Conservation (phyloP, 1,140 invertebrate species). For the Lamellibrachia luymesi region DNA sequence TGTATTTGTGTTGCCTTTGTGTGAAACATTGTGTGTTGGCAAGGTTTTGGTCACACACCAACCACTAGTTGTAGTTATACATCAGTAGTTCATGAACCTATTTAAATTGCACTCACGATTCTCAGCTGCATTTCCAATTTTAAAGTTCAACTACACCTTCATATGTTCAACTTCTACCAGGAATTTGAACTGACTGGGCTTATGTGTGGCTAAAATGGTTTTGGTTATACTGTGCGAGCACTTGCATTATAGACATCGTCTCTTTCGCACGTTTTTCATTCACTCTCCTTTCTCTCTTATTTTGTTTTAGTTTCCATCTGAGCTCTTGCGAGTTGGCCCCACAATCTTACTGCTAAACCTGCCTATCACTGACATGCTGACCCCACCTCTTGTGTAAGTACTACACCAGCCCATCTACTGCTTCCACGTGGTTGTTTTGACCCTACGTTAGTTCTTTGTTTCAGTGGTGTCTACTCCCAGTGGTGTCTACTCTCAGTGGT, state of each 20-base stretch:
- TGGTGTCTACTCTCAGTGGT: too few species aligned
- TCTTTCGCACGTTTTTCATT: neutral
- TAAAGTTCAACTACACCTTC: neutral
- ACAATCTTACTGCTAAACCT: neutral
- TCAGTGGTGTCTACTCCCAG: too few species aligned
- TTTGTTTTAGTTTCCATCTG: constrained; percentile 5
- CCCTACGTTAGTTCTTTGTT: neutral
- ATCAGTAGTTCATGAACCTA: neutral
- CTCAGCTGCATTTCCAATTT: neutral
- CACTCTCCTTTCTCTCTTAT: neutral
- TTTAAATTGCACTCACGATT: neutral
- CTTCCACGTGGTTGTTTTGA: neutral
- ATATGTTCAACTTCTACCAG: neutral
- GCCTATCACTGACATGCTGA: neutral
- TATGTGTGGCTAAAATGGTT: too few species aligned
- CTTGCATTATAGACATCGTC: too few species aligned
- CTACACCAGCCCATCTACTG: neutral
- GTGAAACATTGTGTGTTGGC: neutral
- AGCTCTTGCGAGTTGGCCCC: neutral
- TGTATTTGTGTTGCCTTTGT: neutral
- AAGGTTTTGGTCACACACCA: too few species aligned
- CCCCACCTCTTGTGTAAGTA: neutral
- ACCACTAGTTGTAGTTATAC: neutral
- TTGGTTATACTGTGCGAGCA: too few species aligned
- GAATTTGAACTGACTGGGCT: too few species aligned